Evolutionary conservation across 2,113 vertebrate species (phyloP).

Genomic region (Miniopterus natalensis): DNA sequence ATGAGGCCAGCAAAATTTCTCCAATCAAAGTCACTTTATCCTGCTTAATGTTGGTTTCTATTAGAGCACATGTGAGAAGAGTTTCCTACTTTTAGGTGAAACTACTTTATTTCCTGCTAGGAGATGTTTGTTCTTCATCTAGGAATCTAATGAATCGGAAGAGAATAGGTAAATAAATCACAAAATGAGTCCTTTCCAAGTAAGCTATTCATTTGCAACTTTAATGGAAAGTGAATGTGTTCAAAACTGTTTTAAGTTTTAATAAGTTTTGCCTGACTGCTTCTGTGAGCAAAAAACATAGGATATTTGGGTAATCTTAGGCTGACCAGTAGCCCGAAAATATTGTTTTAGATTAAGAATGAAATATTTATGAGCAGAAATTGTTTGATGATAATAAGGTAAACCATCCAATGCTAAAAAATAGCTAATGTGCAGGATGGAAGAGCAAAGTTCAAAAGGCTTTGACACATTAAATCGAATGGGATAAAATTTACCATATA

Average conservation of each 20-base stretch:
- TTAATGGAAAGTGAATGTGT: slow-evolving; percentile 57
- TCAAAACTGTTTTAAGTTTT: slow-evolving; percentile 62
- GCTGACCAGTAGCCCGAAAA: background rate
- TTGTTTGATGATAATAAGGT: slow-evolving; percentile 22
- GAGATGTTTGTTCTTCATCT: background rate
- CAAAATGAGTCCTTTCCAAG: slow-evolving; percentile 19
- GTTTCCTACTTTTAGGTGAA: slow-evolving; percentile 40
- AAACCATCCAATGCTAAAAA: background rate
- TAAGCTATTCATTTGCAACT: slow-evolving; percentile 24
- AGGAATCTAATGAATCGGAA: slow-evolving; percentile 14
- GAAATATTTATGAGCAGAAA: slow-evolving; percentile 55
- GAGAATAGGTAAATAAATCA: slow-evolving; percentile 11
- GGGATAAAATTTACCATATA: background rate
- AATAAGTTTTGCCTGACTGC: slow-evolving; percentile 52
- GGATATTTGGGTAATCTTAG: background rate
- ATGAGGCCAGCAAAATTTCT: background rate
- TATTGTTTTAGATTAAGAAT: slow-evolving; percentile 54
- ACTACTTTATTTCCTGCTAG: background rate
- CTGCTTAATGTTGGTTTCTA: background rate
- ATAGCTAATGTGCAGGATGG: background rate
- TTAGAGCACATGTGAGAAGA: background rate
- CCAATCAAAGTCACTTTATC: background rate
- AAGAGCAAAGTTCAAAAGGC: background rate
- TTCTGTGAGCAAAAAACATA: slow-evolving; percentile 43
- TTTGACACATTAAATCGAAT: background rate